Evolutionary conservation across 92 coral and sea anemone genomes (phyloP).

Genomic region (Paragorgia papillata): DNA sequence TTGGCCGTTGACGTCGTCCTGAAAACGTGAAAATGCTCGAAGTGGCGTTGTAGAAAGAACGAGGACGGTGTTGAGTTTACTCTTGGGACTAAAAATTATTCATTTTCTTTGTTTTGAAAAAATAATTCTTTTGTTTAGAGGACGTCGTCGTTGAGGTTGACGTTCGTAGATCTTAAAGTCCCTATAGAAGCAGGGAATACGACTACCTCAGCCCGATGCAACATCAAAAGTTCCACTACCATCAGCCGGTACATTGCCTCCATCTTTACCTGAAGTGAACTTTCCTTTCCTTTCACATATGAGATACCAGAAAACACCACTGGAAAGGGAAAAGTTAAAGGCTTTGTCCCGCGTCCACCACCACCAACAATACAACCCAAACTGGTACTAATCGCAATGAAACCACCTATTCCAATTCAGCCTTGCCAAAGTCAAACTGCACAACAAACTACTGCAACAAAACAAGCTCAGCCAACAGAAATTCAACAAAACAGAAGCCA

Average conservation of each 20-base stretch:
- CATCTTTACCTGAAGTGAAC: constrained; percentile 39
- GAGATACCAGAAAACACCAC: constrained; percentile 39
- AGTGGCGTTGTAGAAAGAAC: too few relatives aligned
- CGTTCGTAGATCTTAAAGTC: too few relatives aligned
- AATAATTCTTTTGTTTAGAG: too few relatives aligned
- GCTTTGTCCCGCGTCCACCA: too few relatives aligned
- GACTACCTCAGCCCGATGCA: constrained; percentile 7
- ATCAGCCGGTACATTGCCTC: constrained; percentile 23
- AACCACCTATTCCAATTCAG: constrained; percentile 26
- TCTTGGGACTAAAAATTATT: too few relatives aligned
- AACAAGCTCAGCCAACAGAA: not conserved
- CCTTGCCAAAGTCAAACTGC: too few relatives aligned
- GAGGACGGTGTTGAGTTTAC: too few relatives aligned
- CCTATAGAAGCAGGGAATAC: constrained; percentile 59
- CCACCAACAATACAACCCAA: not conserved
- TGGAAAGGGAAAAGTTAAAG: constrained; percentile 34
- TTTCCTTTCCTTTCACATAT: constrained; percentile 43
- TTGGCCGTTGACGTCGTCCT: too few relatives aligned
- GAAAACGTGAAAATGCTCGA: too few relatives aligned
- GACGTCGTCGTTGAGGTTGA: too few relatives aligned
- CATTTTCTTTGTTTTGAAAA: too few relatives aligned
- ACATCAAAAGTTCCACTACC: constrained; percentile 43
- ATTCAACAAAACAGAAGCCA: too few relatives aligned
- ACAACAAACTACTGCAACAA: constrained; percentile 6
- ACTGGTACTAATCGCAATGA: constrained; percentile 5